phyloP scores from a whole-genome alignment of 2,113 vertebrate species.

The Xenopus borealis region DNA sequence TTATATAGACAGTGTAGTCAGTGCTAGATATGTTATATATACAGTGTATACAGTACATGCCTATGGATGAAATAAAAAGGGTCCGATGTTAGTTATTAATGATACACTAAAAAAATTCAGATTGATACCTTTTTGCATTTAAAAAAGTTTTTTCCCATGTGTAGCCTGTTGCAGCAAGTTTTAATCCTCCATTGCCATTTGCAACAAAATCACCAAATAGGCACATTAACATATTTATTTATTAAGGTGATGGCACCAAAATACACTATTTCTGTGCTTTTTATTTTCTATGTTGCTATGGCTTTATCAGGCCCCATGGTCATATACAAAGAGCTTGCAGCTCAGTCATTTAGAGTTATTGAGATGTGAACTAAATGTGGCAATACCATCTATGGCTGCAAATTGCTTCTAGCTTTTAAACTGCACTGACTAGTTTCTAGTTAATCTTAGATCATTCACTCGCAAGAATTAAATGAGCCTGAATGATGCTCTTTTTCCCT shows the following conservation, averaged over 20 bases:
- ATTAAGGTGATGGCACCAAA: slow-evolving; percentile 84
- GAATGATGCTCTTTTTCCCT: slow-evolving; percentile 66
- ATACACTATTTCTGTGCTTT: slow-evolving; percentile 79
- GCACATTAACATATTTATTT: slow-evolving; percentile 81
- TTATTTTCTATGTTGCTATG: slow-evolving; percentile 77
- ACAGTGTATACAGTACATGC: no score
- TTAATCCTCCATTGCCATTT: slow-evolving; percentile 81
- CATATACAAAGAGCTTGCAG: slow-evolving; percentile 79
- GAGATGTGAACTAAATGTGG: slow-evolving; percentile 80
- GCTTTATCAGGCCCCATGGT: slow-evolving; percentile 82
- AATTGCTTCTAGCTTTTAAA: slow-evolving; percentile 87
- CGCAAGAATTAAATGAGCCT: slow-evolving; percentile 83
- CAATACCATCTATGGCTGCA: slow-evolving; percentile 81
- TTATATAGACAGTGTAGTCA: no score
- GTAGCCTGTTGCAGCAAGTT: slow-evolving; percentile 75
- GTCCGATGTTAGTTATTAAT: slow-evolving; percentile 36
- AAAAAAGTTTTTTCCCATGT: slow-evolving; percentile 64
- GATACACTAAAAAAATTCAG: slow-evolving; percentile 41
- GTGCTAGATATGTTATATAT: no score
- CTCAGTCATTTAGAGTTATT: slow-evolving; percentile 83
- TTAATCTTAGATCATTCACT: slow-evolving; percentile 87
- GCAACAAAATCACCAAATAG: slow-evolving; percentile 85
- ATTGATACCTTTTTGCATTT: slow-evolving; percentile 61
- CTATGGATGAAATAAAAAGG: no score
- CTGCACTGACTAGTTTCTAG: slow-evolving; percentile 84